Conservation (phyloP, 1,140 invertebrate genomes). For the Laodelphax striatellus region DNA sequence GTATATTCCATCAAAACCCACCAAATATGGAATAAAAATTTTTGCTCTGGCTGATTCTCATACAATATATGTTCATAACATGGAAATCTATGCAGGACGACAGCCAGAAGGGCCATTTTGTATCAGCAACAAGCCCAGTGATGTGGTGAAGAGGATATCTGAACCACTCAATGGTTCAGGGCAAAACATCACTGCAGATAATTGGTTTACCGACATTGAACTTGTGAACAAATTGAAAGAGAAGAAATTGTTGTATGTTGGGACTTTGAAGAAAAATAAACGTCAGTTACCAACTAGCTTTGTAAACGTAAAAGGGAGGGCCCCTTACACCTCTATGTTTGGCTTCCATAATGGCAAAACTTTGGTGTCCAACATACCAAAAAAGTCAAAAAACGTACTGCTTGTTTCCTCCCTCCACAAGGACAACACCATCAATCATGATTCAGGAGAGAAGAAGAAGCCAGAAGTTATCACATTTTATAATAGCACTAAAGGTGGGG, state of each 20-base stretch:
- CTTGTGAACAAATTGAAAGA: neutral
- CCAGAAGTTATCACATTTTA: conserved; percentile 31
- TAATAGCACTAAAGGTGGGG: conserved; percentile 30
- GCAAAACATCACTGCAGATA: conserved; percentile 29
- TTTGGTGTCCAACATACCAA: conserved; percentile 23
- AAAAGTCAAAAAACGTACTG: conserved; percentile 25
- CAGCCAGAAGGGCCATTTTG: neutral
- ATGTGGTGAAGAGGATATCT: neutral
- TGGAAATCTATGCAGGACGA: neutral
- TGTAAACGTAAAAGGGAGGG: neutral
- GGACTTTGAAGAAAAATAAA: neutral
- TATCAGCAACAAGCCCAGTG: neutral
- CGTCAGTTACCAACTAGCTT: neutral
- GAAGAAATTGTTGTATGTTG: neutral
- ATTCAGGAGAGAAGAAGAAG: conserved; percentile 26
- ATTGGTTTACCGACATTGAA: conserved; percentile 26
- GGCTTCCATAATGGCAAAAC: conserved; percentile 22
- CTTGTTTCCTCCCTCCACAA: conserved; percentile 16
- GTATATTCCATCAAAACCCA: neutral
- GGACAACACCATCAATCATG: conserved; percentile 12
- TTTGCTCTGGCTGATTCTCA: neutral
- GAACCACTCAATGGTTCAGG: conserved; percentile 23
- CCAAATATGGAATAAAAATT: conserved; percentile 2
- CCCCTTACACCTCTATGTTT: conserved; percentile 13
- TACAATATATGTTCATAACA: neutral